These are phyloP conservation scores for Pristionchus exspectatus DNA, from an alignment of 2,888 invertebrate genomes.

Conservation along the genomic window DNA sequence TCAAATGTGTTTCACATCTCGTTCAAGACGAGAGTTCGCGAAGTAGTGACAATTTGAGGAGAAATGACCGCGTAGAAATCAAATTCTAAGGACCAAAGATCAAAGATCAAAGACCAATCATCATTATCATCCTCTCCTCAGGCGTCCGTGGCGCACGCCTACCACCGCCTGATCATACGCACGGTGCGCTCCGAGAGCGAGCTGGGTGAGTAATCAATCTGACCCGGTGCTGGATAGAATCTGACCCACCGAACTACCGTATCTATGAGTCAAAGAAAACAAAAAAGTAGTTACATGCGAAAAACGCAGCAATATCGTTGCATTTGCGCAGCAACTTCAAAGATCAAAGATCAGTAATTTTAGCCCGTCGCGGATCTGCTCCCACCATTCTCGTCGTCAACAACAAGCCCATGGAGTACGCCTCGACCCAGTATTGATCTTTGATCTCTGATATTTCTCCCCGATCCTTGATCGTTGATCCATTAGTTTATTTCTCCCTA, in stretches of 20 bases:
- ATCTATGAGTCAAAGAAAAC: no score
- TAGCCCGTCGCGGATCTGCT: constrained; percentile 19
- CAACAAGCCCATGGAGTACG: constrained; percentile 55
- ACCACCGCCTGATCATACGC: constrained; percentile 41
- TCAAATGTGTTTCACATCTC: not conserved
- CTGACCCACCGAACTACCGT: not conserved
- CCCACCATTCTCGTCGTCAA: constrained; percentile 55
- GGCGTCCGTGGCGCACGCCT: constrained; percentile 36
- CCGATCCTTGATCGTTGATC: not conserved
- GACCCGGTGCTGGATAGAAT: no score
- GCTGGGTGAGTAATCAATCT: not conserved
- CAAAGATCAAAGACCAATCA: not conserved
- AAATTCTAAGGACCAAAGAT: no score
- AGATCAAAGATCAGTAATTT: not conserved
- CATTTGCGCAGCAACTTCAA: not conserved
- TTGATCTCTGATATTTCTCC: not conserved
- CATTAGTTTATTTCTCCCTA: no score
- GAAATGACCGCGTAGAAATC: not conserved
- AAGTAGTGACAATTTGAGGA: not conserved
- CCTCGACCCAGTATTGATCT: constrained; percentile 49
- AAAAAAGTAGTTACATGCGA: no score
- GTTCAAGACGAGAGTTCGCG: not conserved
- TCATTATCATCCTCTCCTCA: not conserved
- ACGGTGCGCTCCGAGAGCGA: not conserved
- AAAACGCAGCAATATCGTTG: no score